Evolutionary conservation across 2,113 vertebrate genomes (phyloP).

Genomic region (Herpailurus yagouaroundi): DNA sequence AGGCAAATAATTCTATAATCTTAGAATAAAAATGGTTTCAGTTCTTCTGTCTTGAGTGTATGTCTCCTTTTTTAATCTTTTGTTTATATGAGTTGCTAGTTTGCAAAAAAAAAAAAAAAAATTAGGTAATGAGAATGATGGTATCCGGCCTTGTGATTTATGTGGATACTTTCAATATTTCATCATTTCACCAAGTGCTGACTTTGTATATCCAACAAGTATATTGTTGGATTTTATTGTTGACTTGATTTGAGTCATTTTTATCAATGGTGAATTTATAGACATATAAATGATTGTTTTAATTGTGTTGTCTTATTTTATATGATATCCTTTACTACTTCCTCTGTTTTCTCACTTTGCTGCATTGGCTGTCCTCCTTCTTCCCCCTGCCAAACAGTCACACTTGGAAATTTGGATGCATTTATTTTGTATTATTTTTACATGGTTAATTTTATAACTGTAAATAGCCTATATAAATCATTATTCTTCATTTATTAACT

Average conservation of each 20-base stretch:
- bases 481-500: not conserved
- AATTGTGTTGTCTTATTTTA: not conserved
- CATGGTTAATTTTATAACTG: not conserved
- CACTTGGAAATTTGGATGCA: not conserved
- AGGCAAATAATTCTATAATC: not conserved
- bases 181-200: not conserved
- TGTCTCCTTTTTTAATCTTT: not conserved
- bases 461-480: not conserved
- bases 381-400: not conserved
- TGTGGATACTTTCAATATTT: not conserved
- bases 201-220: not conserved
- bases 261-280: not conserved
- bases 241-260: not conserved
- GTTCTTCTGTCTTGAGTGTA: not conserved
- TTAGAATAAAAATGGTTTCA: not conserved
- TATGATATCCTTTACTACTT: not conserved
- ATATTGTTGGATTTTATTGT: not conserved
- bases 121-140: not conserved
- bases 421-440: not conserved
- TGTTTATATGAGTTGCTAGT: not conserved
- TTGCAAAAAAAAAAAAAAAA: not conserved
- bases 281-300: not conserved
- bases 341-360: not conserved
- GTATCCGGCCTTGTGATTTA: not conserved
- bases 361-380: not conserved